Evolutionary conservation across 2,797 vertebrate genomes (phyloP), one percentile per base, ranked within the genome.

Genomic region (Cyclopterus lumpus): DNA sequence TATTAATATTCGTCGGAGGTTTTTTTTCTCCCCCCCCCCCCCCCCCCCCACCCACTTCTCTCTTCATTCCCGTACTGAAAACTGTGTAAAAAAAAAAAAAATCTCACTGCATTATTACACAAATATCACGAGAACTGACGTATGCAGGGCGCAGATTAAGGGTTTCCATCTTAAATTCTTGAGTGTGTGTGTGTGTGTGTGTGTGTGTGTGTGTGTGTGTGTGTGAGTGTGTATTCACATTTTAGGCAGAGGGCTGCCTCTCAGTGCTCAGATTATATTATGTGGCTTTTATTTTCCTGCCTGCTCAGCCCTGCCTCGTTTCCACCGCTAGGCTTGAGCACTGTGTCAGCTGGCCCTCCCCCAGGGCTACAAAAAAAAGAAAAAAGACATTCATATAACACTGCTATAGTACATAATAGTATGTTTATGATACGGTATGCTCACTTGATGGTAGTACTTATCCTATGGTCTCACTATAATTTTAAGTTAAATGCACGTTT

Each of bases 101-200:
- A 80, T 79, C 38, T 81, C 70, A 36, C 60, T 83, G 82, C 81
- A 77, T 84, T 80, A 80, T 86, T 86, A 67, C 81, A 86, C 80
- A 86, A 89, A 84, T 88, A 87, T 91, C 84, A 90, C 87, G 88
- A 89, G 89, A 83, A 83, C 75, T 85, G 91, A 90, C 80, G 88
- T 74, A 89, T 81, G 77, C 84, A 68, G 72, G 71, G 68, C 73
- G 75, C 78, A 89, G 90, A 90, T 90, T 84, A 88, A 88, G 84
- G 86, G 87, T 91, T 91, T 91, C 88, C 91, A 92, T 91, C 81
- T 92, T 86, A 89, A 91, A 93, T 86, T 86, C 88, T 77, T 81
- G 3, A 72, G 36, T 58, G 32, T 51, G 60, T 53, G 53, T 64
- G 42, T 60, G 72, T 34, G 48, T 40, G 42, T 67, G 57, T 11